A percentile compares a stretch with the other conserved stretches of the same genome.
phyloP scores from a whole-genome alignment of 2,888 invertebrate species.

The Syrphus vitripennis region DNA sequence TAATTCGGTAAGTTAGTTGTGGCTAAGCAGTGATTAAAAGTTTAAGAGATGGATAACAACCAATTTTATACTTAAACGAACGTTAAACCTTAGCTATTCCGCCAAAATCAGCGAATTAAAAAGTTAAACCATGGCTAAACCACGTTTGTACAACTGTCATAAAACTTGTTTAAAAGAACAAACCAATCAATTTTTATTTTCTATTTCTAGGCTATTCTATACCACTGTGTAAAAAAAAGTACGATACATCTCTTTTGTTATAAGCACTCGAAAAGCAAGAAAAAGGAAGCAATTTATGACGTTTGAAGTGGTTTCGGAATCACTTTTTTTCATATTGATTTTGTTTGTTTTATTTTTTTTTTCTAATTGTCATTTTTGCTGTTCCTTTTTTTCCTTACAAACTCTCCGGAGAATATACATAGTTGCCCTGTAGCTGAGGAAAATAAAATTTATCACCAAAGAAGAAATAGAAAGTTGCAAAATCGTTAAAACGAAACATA shows the following conservation, averaged over 20 bases:
- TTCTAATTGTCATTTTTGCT: background rate
- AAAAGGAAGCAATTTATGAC: conserved; percentile 43
- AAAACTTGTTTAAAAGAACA: too few relatives aligned
- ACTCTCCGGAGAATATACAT: background rate
- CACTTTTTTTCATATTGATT: conserved; percentile 4
- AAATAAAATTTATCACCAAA: conserved; percentile 33
- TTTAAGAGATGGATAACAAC: too few relatives aligned
- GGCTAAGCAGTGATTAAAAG: too few relatives aligned
- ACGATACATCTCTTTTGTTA: background rate
- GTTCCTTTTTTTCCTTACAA: background rate
- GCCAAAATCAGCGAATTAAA: too few relatives aligned
- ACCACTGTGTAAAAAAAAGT: background rate
- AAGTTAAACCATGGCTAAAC: too few relatives aligned
- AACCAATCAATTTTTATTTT: too few relatives aligned
- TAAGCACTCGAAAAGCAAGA: background rate
- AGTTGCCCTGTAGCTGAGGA: background rate
- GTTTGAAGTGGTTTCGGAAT: conserved; percentile 42
- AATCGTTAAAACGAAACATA: conserved; percentile 14
- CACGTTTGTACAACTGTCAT: too few relatives aligned
- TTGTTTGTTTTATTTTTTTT: background rate
- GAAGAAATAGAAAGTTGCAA: conserved; percentile 44
- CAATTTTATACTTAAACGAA: too few relatives aligned
- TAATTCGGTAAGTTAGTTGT: too few relatives aligned
- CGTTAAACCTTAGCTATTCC: too few relatives aligned
- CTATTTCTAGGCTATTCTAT: background rate